Percentiles rank a stretch among this genome's conserved stretches.
Evolutionary conservation across 2,888 invertebrate genomes (phyloP).

Genomic region (Drosophila barbarae): DNA sequence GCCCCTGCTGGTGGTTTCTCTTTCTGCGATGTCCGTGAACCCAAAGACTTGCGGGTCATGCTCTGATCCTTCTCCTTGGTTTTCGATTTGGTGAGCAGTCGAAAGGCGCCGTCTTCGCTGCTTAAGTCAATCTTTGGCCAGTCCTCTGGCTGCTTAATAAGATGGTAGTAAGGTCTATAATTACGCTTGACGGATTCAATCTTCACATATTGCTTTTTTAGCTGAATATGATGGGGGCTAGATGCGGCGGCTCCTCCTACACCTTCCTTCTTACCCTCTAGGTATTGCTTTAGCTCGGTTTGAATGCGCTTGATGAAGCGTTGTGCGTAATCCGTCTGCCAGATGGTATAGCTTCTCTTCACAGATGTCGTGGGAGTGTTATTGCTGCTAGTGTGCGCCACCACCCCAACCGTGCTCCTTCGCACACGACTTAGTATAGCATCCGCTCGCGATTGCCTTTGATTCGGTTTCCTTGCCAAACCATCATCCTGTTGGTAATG

Average conservation of each 20-base stretch:
- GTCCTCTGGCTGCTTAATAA: constrained; percentile 76
- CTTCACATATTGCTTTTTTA: constrained; percentile 86
- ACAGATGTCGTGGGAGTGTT: constrained; percentile 41
- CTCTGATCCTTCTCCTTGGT: constrained; percentile 52
- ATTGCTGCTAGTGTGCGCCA: constrained; percentile 38
- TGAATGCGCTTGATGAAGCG: constrained; percentile 84
- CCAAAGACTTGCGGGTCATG: constrained; percentile 78
- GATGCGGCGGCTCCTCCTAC: constrained; percentile 44
- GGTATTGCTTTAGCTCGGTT: constrained; percentile 73
- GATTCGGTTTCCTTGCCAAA: constrained; percentile 44
- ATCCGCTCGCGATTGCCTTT: constrained; percentile 83
- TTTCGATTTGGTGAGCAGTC: constrained; percentile 50
- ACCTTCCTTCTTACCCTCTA: constrained; percentile 50
- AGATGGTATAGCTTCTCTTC: constrained; percentile 79
- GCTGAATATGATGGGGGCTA: constrained; percentile 59
- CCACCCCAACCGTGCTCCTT: constrained; percentile 26
- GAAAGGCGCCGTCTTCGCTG: constrained; percentile 78
- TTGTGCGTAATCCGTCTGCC: constrained; percentile 83
- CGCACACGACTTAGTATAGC: constrained; percentile 89
- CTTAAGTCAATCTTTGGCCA: constrained; percentile 79
- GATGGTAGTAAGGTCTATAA: constrained; percentile 78
- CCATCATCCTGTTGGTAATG: constrained; percentile 52
- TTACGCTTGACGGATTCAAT: constrained; percentile 81
- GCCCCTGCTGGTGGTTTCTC: constrained; percentile 40
- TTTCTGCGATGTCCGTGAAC: constrained; percentile 73